Evolutionary conservation across 2,797 vertebrate genomes (phyloP), one percentile per base, ranked within the genome.

Genomic region (Anguilla megastoma): DNA sequence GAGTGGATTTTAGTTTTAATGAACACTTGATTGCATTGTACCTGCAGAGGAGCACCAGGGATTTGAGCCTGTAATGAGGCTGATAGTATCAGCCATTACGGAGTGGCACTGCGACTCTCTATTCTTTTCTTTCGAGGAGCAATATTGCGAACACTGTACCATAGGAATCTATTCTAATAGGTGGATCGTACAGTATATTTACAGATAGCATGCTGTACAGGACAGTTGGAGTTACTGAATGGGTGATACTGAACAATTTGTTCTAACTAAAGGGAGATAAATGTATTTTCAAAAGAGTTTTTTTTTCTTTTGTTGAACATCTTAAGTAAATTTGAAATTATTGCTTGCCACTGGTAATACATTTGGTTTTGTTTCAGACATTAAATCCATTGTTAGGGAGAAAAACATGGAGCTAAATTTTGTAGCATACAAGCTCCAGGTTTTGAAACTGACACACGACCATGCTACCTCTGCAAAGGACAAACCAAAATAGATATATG

Each of bases 1-100:
- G 79, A 24, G 18, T 48, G 2, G 79, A 79, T 41, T 79, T 48
- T n/a, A n/a, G 45, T 82, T 79, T 82, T 82, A 82, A 82, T 82
- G 79, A 82, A 21, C 7, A n/a, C 3, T 82, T 82, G 41, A 82
- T 82, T 82, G 41, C 41, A 82, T 24, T 21, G 45, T 50, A 82
- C 79, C 79, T 50, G 18, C 45, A 50, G 18, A 82, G n/a, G 41
- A 48, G 18, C 27, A 30, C 45, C 41, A 82, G 74, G 33, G 74
- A 14, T 41, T 79, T 41, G 74, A 79, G 74, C 5, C 16, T 18
- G 33, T 41, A 6, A 82, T 50, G 41, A 9, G 21, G 16, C 41
- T 50, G 79, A 50, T n/a, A 50, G 79, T 5, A 50, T 50, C 30
- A 50, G 79, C 1, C 45, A 9, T 45, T 24, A 45, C 50, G 79